phyloP scores from a whole-genome alignment of 2,888 invertebrate genomes.

The Diarsia brunnea region DNA sequence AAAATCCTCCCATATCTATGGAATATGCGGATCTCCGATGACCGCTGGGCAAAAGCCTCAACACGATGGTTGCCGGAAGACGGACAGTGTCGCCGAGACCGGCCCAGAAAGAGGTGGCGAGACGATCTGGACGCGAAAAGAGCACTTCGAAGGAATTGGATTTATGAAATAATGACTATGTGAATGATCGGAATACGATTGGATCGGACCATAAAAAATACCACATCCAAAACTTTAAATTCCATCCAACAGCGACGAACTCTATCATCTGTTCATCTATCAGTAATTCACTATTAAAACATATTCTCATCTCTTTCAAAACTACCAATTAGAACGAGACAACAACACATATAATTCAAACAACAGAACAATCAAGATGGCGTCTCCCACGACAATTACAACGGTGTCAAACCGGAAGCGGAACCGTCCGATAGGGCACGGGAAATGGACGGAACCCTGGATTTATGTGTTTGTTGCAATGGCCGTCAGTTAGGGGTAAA shows the following conservation, averaged over 20 bases:
- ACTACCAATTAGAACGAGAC: constrained; percentile 65
- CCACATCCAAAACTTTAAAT: constrained; percentile 62
- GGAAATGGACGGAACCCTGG: constrained; percentile 64
- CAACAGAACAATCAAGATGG: constrained; percentile 73
- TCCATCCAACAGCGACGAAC: constrained; percentile 56
- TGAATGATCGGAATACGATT: not conserved
- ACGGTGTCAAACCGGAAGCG: constrained; percentile 85
- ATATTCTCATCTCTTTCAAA: constrained; percentile 65
- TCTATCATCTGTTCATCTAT: constrained; percentile 11
- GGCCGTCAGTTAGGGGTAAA: constrained; percentile 63
- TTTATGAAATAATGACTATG: not conserved
- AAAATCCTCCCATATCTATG: not conserved
- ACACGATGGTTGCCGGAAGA: too few species aligned
- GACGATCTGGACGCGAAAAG: too few species aligned
- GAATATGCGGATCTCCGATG: not conserved
- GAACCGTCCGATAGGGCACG: constrained; percentile 74
- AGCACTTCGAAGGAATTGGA: too few species aligned
- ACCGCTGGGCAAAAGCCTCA: too few species aligned
- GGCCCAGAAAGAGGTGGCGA: not conserved
- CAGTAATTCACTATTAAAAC: constrained; percentile 52
- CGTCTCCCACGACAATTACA: constrained; percentile 85
- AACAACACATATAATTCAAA: constrained; percentile 73
- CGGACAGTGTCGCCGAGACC: too few species aligned
- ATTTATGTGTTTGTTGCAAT: constrained; percentile 73
- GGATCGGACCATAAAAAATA: constrained; percentile 6